These are phyloP conservation scores for Pseudomyrmex flavicornis DNA, from an alignment of 1,140 invertebrate species.

Conservation along the genomic window DNA sequence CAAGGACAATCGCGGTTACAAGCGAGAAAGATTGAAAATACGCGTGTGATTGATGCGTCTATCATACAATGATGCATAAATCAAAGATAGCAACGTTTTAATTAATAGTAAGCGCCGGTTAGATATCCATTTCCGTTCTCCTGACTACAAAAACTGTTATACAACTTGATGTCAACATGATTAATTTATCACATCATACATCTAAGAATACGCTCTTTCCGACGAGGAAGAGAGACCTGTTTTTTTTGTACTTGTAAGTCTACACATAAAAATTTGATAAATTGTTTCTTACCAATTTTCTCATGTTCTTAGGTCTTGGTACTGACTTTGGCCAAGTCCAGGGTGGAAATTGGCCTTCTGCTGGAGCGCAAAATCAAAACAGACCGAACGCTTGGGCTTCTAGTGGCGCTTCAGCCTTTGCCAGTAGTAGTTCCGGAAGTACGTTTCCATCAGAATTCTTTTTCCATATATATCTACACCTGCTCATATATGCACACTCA, in stretches of 20 bases:
- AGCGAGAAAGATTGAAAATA: constrained; percentile 4
- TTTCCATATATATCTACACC: not conserved
- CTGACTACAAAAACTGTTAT: constrained; percentile 15
- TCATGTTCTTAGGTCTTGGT: not conserved
- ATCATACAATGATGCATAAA: constrained; percentile 64
- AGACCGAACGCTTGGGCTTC: constrained; percentile 51
- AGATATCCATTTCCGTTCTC: constrained; percentile 41
- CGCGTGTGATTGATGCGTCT: constrained; percentile 48
- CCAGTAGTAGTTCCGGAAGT: constrained; percentile 58
- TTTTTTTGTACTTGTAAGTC: not conserved
- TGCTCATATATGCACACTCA: not conserved
- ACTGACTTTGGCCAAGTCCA: not conserved
- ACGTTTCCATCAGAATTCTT: constrained; percentile 14
- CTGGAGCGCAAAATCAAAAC: constrained; percentile 21
- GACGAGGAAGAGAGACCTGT: too few relatives aligned
- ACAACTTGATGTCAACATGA: constrained; percentile 1
- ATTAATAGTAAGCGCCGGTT: constrained; percentile 58
- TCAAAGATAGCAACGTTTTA: constrained; percentile 48
- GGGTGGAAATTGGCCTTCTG: constrained; percentile 34
- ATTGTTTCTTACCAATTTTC: not conserved
- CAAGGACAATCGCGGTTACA: constrained; percentile 19
- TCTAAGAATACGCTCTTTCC: too few relatives aligned
- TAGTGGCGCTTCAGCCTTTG: constrained; percentile 57
- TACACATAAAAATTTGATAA: constrained; percentile 12
- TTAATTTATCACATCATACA: constrained; percentile 31